Percentiles rank a stretch among this genome's conserved stretches.
Evolutionary conservation across 2,888 invertebrate genomes (phyloP).

Genomic region (Hybos culiciformis): DNA sequence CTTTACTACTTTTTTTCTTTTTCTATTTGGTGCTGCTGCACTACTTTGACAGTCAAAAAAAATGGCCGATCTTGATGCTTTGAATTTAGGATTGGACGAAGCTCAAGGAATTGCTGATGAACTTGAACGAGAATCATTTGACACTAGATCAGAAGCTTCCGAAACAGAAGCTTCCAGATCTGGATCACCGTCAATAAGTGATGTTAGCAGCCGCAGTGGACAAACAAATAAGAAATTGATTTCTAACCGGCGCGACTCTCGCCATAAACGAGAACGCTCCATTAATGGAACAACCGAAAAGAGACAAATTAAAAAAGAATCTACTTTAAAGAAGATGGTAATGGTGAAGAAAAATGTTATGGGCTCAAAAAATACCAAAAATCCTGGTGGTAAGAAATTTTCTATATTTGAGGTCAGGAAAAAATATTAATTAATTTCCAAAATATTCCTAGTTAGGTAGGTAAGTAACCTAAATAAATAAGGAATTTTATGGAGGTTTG

Average conservation of each 20-base stretch:
- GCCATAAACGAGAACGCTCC: constrained; percentile 41
- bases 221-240: constrained; percentile 17
- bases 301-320: constrained; percentile 19
- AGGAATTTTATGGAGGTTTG: too few relatives aligned
- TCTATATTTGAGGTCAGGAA: too few relatives aligned
- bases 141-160: constrained; percentile 79
- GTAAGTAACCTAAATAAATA: too few relatives aligned
- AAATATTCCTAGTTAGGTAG: too few relatives aligned
- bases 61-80: constrained; percentile 41
- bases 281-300: constrained; percentile 24
- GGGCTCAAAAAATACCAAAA: background rate
- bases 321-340: constrained; percentile 4
- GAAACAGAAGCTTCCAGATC: constrained; percentile 55
- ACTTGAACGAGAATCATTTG: constrained; percentile 56
- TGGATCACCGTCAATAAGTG: constrained; percentile 62
- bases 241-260: constrained; percentile 37
- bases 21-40: background rate
- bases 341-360: constrained; percentile 9
- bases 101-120: constrained; percentile 63
- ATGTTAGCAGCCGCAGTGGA: constrained; percentile 44
- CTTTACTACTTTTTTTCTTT: background rate
- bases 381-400: background rate
- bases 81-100: constrained; percentile 51
- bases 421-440: too few relatives aligned
- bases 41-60: too few relatives aligned